Percentiles rank a stretch among this genome's conserved stretches.
Evolutionary conservation across 2,888 invertebrate genomes (phyloP).

Genomic region (Philhelius pedissequus): DNA sequence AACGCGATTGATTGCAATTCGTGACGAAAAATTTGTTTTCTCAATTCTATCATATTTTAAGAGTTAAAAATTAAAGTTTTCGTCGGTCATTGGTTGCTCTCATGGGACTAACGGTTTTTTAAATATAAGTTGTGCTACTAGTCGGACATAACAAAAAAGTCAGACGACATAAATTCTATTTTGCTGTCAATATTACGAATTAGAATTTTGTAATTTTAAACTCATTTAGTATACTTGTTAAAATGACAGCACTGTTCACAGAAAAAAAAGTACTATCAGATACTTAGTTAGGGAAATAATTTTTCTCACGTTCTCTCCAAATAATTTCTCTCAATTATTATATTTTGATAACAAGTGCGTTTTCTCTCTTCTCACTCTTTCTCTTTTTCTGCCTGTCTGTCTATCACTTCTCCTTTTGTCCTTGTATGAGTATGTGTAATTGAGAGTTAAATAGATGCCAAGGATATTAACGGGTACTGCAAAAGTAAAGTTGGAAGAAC

Average conservation of each 20-base stretch:
- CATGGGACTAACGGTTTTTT: too few species aligned
- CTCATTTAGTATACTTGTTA: too few species aligned
- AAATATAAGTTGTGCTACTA: too few species aligned
- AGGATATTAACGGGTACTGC: conserved; percentile 50
- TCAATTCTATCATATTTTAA: too few species aligned
- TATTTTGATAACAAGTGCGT: conserved; percentile 3
- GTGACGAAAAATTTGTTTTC: too few species aligned
- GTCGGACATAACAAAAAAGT: too few species aligned
- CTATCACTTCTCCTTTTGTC: background rate
- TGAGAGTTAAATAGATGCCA: conserved; percentile 55
- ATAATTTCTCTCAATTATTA: background rate
- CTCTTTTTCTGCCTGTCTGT: background rate
- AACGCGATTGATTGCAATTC: too few species aligned
- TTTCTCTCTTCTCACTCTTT: background rate
- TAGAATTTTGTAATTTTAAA: too few species aligned
- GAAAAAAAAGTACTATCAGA: conserved; percentile 14
- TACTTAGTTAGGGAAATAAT: conserved; percentile 44
- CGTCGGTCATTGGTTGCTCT: too few species aligned
- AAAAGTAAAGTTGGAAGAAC: conserved; percentile 64
- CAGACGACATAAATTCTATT: too few species aligned
- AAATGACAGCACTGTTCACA: background rate
- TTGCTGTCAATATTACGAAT: too few species aligned
- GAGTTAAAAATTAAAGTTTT: too few species aligned
- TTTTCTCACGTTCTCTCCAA: background rate
- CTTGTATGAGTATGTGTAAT: background rate